These are phyloP conservation scores for Graphium colonna DNA, from an alignment of 2,888 invertebrate genomes.

Conservation along the genomic window DNA sequence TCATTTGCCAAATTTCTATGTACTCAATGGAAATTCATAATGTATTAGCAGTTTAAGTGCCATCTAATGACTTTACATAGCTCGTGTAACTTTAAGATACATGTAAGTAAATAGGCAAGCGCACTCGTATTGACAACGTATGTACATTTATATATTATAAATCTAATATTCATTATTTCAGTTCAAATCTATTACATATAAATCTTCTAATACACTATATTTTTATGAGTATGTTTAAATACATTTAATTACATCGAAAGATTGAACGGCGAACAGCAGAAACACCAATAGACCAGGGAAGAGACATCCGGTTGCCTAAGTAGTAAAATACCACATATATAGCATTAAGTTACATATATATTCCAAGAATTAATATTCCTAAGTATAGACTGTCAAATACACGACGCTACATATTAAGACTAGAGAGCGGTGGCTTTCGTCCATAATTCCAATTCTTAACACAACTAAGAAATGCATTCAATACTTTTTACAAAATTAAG, in stretches of 20 bases:
- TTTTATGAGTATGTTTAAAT: not conserved
- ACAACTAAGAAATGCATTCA: not conserved
- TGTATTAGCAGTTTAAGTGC: not conserved
- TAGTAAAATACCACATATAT: not conserved
- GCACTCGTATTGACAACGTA: slow-evolving; percentile 7
- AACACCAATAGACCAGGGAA: not conserved
- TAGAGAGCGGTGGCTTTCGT: slow-evolving; percentile 6
- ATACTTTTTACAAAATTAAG: slow-evolving; percentile 4
- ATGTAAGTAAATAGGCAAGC: not conserved
- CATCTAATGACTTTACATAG: not conserved
- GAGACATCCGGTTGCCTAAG: not conserved
- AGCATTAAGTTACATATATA: not conserved
- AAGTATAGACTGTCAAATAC: not conserved
- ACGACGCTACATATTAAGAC: not conserved
- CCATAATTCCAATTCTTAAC: not conserved
- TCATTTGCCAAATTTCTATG: not conserved
- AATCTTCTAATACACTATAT: not conserved
- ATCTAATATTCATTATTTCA: slow-evolving; percentile 13
- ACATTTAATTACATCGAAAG: not conserved
- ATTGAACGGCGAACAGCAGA: not conserved
- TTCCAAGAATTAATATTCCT: not conserved
- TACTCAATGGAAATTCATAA: not conserved
- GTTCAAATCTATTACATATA: not conserved
- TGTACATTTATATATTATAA: slow-evolving; percentile 12
- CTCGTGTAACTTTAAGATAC: not conserved